A percentile compares a stretch with the other conserved stretches of the same genome.
These are phyloP conservation scores for Plecturocebus donacophilus DNA, from an alignment of 2,113 vertebrate species.

Conservation along the genomic window DNA sequence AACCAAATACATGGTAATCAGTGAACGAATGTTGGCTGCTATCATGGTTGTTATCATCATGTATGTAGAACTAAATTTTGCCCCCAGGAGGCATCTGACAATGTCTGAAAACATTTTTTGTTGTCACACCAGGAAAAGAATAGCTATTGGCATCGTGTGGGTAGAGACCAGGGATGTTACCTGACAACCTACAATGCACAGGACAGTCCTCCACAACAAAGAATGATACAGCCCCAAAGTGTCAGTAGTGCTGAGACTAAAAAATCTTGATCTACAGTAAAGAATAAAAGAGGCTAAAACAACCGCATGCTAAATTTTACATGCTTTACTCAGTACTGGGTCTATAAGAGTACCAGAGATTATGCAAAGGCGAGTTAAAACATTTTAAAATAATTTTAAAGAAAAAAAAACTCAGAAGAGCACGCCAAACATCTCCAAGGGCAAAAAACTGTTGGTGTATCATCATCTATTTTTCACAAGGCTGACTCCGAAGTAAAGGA, in stretches of 20 bases:
- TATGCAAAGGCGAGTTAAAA: background rate
- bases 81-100: background rate
- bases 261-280: constrained; percentile 6
- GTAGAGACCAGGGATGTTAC: background rate
- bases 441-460: background rate
- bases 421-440: constrained; percentile 16
- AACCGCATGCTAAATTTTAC: background rate
- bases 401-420: constrained; percentile 16
- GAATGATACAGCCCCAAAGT: background rate
- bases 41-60: background rate
- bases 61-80: background rate
- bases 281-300: constrained; percentile 35
- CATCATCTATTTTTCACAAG: constrained; percentile 54
- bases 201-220: background rate
- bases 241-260: background rate
- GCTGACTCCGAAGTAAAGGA: constrained; percentile 42
- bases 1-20: background rate
- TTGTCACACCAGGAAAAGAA: background rate
- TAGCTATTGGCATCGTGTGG: background rate
- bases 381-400: constrained; percentile 40
- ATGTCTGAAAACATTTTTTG: background rate
- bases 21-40: constrained; percentile 5
- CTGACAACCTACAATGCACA: background rate
- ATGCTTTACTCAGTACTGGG: background rate
- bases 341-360: background rate